Conservation (phyloP, 30 jellyfish, hydroid and myxozoan species). For the Aurelia coerulea region DNA sequence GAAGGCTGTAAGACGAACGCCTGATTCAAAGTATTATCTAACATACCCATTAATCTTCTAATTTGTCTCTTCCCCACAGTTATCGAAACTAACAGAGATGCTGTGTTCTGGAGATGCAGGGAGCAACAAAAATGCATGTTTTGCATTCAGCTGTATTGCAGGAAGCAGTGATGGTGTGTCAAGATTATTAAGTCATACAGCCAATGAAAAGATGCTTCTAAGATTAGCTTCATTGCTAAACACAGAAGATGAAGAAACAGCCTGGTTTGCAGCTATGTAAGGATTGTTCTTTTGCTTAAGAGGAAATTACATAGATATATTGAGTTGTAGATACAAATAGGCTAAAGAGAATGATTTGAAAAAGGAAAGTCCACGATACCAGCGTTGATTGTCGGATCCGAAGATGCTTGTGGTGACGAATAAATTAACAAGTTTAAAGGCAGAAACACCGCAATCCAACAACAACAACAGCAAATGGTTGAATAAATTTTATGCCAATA, state of each 20-base stretch:
- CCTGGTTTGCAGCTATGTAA: conserved; percentile 86
- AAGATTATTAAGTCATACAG: conserved; percentile 55
- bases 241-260: conserved; percentile 72
- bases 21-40: no score
- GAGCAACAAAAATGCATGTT: conserved; percentile 83
- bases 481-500: no score
- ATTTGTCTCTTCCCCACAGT: conserved; percentile 18
- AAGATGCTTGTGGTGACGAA: no score
- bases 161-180: conserved; percentile 77
- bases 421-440: no score
- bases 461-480: no score
- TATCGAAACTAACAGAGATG: conserved; percentile 68
- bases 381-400: no score
- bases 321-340: not conserved
- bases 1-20: no score
- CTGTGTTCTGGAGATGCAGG: conserved; percentile 64
- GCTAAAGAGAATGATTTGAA: not conserved
- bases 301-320: not conserved
- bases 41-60: no score
- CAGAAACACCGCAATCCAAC: no score
- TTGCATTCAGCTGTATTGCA: conserved; percentile 89
- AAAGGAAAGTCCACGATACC: no score
- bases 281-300: not conserved
- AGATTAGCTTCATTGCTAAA: conserved; percentile 55
- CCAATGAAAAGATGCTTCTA: conserved; percentile 61